These are phyloP conservation scores for Gymnopithys bicolor DNA, from an alignment of 2,797 vertebrate genomes.

Conservation along the genomic window DNA sequence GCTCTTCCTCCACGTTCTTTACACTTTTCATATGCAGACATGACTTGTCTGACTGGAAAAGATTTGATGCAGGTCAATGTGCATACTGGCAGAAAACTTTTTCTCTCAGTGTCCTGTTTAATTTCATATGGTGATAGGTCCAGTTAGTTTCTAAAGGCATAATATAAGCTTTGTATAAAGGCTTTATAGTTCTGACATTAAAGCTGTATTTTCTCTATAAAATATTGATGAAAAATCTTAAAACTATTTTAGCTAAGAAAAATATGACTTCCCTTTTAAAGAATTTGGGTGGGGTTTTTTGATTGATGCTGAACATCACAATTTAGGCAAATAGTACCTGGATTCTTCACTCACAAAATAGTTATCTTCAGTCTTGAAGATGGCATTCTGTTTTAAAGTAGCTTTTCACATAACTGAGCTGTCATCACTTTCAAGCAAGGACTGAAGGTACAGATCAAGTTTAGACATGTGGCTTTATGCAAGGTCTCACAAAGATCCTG, in stretches of 20 bases:
- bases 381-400: not conserved
- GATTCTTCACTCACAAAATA: not conserved
- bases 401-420: conserved; percentile 31
- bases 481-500: not conserved
- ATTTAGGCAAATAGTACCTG: not conserved
- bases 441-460: conserved; percentile 31
- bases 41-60: not conserved
- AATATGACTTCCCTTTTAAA: not conserved
- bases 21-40: not conserved
- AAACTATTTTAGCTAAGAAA: not conserved
- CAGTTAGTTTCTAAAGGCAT: not conserved
- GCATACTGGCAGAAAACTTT: not conserved
- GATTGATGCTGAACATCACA: not conserved
- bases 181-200: not conserved
- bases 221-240: not conserved
- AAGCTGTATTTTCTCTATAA: not conserved
- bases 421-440: conserved; percentile 5
- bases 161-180: not conserved
- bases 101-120: not conserved
- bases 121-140: not conserved
- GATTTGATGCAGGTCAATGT: not conserved
- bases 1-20: not conserved
- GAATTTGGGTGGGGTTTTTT: not conserved
- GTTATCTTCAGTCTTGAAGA: conserved; percentile 6
- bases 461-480: not conserved